Conservation (phyloP, 2,113 vertebrate genomes). For the Pangasianodon gigas region DNA sequence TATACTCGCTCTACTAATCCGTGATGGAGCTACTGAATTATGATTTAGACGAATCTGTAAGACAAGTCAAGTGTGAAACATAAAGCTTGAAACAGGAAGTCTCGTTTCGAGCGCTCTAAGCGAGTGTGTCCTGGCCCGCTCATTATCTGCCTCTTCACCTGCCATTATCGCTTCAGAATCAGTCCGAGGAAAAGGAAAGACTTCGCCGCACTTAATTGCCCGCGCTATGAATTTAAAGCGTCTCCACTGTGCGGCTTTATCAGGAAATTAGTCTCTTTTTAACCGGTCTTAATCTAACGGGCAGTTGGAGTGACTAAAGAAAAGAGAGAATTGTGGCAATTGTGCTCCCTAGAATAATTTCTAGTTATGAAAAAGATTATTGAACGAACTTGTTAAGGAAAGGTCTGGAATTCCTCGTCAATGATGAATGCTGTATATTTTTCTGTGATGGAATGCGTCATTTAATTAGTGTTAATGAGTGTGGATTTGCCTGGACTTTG, state of each 20-base stretch:
- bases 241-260: conserved; percentile 50
- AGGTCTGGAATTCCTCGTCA: not conserved
- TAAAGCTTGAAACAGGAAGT: conserved; percentile 49
- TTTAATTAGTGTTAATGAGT: not conserved
- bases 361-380: not conserved
- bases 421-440: not conserved
- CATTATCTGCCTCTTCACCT: conserved; percentile 55
- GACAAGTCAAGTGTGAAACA: conserved; percentile 41
- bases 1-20: not conserved
- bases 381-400: not conserved
- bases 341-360: not conserved
- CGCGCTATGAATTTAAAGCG: conserved; percentile 59
- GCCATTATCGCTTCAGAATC: conserved; percentile 55
- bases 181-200: conserved; percentile 53
- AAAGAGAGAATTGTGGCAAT: not conserved
- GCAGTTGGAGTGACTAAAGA: conserved; percentile 36
- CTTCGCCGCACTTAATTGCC: conserved; percentile 55
- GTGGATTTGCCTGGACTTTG: not conserved
- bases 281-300: conserved; percentile 54
- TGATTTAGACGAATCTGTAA: not conserved
- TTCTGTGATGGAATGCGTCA: not conserved
- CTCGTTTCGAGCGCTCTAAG: conserved; percentile 39
- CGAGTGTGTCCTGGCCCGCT: conserved; percentile 43
- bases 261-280: conserved; percentile 60
- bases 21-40: not conserved